Base-by-base conservation (phyloP, 1,140 invertebrate species). In the Drosophila orosa region DNA sequence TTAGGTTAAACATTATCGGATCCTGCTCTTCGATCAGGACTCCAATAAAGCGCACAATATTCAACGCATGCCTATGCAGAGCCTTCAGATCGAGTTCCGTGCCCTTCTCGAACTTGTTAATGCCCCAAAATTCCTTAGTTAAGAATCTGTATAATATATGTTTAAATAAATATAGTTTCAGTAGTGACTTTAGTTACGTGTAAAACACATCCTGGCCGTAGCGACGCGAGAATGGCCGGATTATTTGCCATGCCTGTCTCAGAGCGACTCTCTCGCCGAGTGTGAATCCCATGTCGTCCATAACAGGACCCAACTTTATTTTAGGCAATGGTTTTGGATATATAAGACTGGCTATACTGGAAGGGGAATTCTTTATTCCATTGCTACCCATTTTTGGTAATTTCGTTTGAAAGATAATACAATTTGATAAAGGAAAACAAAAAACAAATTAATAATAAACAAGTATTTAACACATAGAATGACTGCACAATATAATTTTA, bases 1-100 rank as follows among this genome's bases (percentile, higher is more conserved):
- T 66, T 6, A 39, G 22, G 15, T 86, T 71, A 31, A 74, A 73
- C 24, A 69, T 29, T 0, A 65, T 42, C 0, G 75, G 55, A 58
- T 87, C 79, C 13, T 44, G 31, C 19, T 87, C 57, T 5, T 86
- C 66, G 25, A 87, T 87, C 12, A 87, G 29, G 15, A 19, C 31
- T 13, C 79, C 58, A 8, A 83, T n/a, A n/a, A 76, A 86, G 19
- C 56, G 62, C 17, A 86, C 58, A 24, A 86, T 72, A 0, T 15
- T 35, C 12, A 58, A 13, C 0, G 75, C 61, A 69, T 87, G 83
- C 0, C n/a, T 29, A 39, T 86, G 83, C 19, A 86, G 48, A 15
- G 31, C 27, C 8, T 56, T 40, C 8, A 83, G 35, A 35, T 87
- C 61, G 1, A 86, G 31, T 17, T 79, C 56, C 0, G 25, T 35